Evolutionary conservation across 2,888 invertebrate species (phyloP), one percentile per base, ranked within the genome.

Genomic region (Vanessa cardui): DNA sequence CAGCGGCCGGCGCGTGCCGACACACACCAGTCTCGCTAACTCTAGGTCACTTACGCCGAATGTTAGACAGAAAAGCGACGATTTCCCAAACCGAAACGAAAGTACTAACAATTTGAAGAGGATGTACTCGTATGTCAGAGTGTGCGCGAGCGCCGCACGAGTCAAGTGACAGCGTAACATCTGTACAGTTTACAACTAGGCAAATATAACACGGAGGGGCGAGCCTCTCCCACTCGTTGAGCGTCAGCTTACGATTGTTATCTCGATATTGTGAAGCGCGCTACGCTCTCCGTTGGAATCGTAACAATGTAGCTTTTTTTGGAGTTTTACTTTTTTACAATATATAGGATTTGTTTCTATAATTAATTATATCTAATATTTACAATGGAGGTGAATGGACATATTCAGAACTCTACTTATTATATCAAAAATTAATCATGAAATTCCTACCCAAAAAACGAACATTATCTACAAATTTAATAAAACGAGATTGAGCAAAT

Each of bases 351-450:
- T 90, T 89, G 83, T 90, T 87, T 87, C 91, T 92, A 92, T 90
- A 89, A 88, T 92, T 92, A 92, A 90, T 92, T 92, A 92, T 83
- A 90, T 84, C 92, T 92, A 92, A 87, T 92, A 92, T 92, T 92
- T 92, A 92, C 92, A 92, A 91, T 89, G 90, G 90, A 92, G 92
- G 92, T 90, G 92, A 91, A 90, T 84, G 90, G 90, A 91, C 90
- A 90, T 88, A 88, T 88, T 88, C 84, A 84, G 87, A 85, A 88
- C 86, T 86, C 91, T 90, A 91, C 88, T 86, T 86, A 86, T 86
- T 86, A 88, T 86, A 83, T 86, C 88, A 73, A 80, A 81, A 84
- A 88, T 80, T 82, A 86, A 88, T 83, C 85, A 89, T 85, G 86
- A 86, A 83, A 86, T 82, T 85, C 89, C 91, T 92, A 92, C 89